Percentiles rank a stretch among this genome's conserved stretches.
Evolutionary conservation across 2,888 invertebrate species (phyloP).

Genomic region (Aleiodes alternator): DNA sequence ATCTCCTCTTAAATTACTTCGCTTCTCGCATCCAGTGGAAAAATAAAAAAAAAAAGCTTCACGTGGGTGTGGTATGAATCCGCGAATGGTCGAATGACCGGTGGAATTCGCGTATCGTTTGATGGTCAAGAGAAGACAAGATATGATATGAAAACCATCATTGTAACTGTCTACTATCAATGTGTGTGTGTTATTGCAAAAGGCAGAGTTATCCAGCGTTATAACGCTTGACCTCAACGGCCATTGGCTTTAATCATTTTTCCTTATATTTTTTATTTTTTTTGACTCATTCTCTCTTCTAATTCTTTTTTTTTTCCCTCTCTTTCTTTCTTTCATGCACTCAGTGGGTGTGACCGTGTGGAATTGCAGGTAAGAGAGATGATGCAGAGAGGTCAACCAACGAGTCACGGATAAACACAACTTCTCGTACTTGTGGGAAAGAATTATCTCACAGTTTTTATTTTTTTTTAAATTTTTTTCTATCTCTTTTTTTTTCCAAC

Average conservation of each 20-base stretch:
- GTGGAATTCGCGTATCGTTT: conserved; percentile 19
- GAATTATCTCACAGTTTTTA: conserved; percentile 20
- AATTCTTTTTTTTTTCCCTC: too few species aligned
- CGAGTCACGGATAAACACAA: conserved; percentile 43
- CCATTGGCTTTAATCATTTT: conserved; percentile 46
- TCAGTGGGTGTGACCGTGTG: conserved; percentile 43
- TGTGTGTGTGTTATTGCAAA: neutral
- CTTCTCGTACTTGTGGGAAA: conserved; percentile 23
- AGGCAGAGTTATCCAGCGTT: conserved; percentile 1
- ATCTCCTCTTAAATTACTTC: neutral
- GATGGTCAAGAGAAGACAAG: neutral
- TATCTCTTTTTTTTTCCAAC: neutral
- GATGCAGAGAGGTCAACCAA: conserved; percentile 44
- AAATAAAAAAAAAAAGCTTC: neutral
- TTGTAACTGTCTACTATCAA: conserved; percentile 39
- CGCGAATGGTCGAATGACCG: conserved; percentile 1
- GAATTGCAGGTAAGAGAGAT: conserved; percentile 42
- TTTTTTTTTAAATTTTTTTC: neutral
- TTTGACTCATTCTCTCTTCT: neutral
- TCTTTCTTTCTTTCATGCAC: conserved; percentile 36
- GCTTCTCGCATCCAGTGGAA: neutral
- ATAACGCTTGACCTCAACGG: conserved; percentile 45
- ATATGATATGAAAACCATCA: conserved; percentile 42
- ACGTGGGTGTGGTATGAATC: conserved; percentile 21
- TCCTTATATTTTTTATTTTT: neutral